These are phyloP conservation scores for Otocyon megalotis DNA, from an alignment of 2,113 vertebrate species.

Conservation along the genomic window DNA sequence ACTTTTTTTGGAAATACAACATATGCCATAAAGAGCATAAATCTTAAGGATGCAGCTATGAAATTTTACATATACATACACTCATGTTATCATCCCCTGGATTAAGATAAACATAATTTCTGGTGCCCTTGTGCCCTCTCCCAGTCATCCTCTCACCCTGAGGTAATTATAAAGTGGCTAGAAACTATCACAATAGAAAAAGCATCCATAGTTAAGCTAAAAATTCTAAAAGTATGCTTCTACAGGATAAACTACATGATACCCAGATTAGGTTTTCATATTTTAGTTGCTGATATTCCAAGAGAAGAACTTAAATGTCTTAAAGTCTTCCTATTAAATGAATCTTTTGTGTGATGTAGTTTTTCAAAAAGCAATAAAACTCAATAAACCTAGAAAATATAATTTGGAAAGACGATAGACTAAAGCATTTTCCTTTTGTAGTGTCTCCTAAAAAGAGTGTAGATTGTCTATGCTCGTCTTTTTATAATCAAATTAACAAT, in stretches of 20 bases:
- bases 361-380: slow-evolving; percentile 40
- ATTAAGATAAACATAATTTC: slow-evolving; percentile 19
- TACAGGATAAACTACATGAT: neutral
- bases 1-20: slow-evolving; percentile 30
- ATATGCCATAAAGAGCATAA: neutral
- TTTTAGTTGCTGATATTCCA: slow-evolving; percentile 43
- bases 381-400: slow-evolving; percentile 50
- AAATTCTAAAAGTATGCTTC: slow-evolving; percentile 50
- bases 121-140: slow-evolving; percentile 8
- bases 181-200: neutral
- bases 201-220: slow-evolving; percentile 29
- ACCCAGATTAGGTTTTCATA: slow-evolving; percentile 26
- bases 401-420: slow-evolving; percentile 40
- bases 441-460: slow-evolving; percentile 35
- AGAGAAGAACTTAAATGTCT: slow-evolving; percentile 58
- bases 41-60: slow-evolving; percentile 12
- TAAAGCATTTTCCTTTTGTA: slow-evolving; percentile 35
- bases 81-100: neutral
- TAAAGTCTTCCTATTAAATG: slow-evolving; percentile 46
- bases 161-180: slow-evolving; percentile 48
- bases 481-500: slow-evolving; percentile 36
- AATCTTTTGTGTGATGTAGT: slow-evolving; percentile 34
- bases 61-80: neutral
- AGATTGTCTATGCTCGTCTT: neutral
- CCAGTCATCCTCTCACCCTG: neutral